Base-by-base conservation (phyloP, 2,113 vertebrate genomes). In the Chlorodrepanis virens region DNA sequence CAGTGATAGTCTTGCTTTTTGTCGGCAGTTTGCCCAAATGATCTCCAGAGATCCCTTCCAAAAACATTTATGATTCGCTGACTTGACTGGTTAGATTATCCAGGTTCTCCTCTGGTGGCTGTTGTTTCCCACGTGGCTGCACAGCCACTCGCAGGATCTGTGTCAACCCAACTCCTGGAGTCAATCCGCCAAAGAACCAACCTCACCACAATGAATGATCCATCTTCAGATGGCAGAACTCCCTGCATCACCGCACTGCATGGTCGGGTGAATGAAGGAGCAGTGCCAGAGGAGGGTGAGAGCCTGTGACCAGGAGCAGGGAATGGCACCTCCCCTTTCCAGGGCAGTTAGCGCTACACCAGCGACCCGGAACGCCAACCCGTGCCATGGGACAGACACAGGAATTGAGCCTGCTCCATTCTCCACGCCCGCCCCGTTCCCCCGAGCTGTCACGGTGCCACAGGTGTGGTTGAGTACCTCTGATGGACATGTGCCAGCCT, bases 291-390 rank as follows among this genome's bases (percentile, higher is more conserved):
- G 75, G 42, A 78, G 57, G 53, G 45, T 60, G 85, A 80, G 59
- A 90, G 50, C 54, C 75, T 6, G 67, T 42, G 86, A 59, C 79
- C 77, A 35, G 89, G 79, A 67, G 45, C 45, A 63, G 54, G 56
- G 71, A 31, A 14, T 7, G 59, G 88, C 14, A 83, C 96, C 92
- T 97, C 92, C 92, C 95, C 96, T 90, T 95, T 79, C 84, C 4
- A 6, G 9, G 25, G 45, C 90, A 83, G 45, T 54, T 53, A 16
- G 68, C 6, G 65, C 77, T 10, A 4, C 67, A 59, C 11, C 64
- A 54, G 65, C 15, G 3, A 87, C 37, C 5, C 10, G 12, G 6
- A 92, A 80, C 10, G 2, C 25, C 95, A 92, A 50, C 50, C 35
- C 14, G 0, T 20, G 75, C 79, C 76, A 40, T 45, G 1, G 37